phyloP scores from a whole-genome alignment of 2,888 invertebrate species.

The Escarpia spicata region DNA sequence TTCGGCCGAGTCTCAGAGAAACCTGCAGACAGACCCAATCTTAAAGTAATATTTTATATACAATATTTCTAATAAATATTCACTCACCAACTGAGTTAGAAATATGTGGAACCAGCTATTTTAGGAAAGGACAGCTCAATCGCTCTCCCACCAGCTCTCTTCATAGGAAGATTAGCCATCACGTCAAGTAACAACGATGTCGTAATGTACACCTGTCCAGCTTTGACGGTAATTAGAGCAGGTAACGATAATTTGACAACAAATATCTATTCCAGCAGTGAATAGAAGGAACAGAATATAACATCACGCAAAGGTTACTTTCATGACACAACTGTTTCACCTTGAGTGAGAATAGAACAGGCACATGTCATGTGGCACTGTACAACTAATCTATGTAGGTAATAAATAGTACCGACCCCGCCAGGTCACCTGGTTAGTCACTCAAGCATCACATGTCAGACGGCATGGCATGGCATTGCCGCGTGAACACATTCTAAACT shows the following conservation, averaged over 20 bases:
- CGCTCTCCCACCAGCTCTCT: no score
- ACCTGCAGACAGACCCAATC: neutral
- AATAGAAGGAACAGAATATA: neutral
- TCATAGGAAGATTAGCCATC: no score
- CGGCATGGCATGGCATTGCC: neutral
- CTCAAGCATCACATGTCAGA: neutral
- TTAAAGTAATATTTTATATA: neutral
- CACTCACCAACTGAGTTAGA: neutral
- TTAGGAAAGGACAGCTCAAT: neutral
- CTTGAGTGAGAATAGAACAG: neutral
- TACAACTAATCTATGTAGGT: neutral
- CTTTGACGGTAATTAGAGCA: neutral
- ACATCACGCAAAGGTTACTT: neutral
- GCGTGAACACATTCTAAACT: neutral
- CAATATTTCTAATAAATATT: neutral
- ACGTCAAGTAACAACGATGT: no score
- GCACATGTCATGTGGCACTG: neutral
- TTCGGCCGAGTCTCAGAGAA: neutral
- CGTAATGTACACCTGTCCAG: neutral
- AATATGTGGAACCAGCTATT: neutral
- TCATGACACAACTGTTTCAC: neutral
- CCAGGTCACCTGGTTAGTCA: neutral
- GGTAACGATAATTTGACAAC: neutral
- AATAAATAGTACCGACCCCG: neutral
- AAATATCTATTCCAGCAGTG: neutral